Percentiles rank a stretch among this genome's conserved stretches.
phyloP scores from a whole-genome alignment of 2,113 vertebrate species.

The Zosterops lateralis region DNA sequence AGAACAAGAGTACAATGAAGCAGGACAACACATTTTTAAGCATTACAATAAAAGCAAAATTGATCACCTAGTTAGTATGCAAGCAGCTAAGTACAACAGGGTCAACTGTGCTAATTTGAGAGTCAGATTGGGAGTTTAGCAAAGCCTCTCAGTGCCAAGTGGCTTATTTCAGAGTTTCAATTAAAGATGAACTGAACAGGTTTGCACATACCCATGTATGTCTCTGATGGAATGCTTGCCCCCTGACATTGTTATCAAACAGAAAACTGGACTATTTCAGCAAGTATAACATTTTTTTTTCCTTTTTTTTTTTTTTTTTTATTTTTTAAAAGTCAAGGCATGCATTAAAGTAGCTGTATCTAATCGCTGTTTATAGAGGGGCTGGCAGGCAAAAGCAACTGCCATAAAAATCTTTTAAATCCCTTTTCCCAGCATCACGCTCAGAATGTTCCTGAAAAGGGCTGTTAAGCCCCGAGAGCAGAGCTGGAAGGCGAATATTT shows the following conservation, averaged over 20 bases:
- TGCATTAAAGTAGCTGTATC: background rate
- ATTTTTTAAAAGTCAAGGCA: background rate
- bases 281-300: background rate
- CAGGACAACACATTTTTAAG: constrained; percentile 23
- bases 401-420: background rate
- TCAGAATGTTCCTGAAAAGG: background rate
- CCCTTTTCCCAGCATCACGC: background rate
- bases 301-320: background rate
- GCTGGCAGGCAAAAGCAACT: background rate
- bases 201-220: background rate
- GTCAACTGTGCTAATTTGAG: constrained; percentile 28
- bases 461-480: background rate
- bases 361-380: background rate
- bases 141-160: constrained; percentile 44
- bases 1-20: constrained; percentile 11
- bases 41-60: constrained; percentile 38
- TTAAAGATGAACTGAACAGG: constrained; percentile 60
- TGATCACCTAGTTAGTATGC: constrained; percentile 56
- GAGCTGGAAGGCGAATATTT: background rate
- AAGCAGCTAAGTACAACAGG: constrained; percentile 5
- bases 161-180: constrained; percentile 65
- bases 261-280: background rate
- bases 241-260: background rate
- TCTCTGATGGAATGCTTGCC: background rate
- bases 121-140: constrained; percentile 43